Evolutionary conservation across 2,113 vertebrate genomes (phyloP).

Genomic region (Nestor notabilis): DNA sequence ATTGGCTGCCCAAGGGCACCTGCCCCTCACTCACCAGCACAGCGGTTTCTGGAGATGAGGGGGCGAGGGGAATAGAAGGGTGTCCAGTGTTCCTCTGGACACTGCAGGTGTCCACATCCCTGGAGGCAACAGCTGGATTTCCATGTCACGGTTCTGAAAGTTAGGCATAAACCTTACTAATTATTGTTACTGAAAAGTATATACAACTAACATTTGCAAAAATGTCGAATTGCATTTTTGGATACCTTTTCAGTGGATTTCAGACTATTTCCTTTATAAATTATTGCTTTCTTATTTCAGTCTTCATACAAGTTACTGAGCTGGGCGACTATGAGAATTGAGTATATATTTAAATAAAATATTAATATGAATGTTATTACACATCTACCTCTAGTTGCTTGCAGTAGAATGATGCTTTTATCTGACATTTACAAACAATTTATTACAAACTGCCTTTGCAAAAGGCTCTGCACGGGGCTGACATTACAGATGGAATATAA

Average conservation of each 20-base stretch:
- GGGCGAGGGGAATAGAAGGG: too few relatives aligned
- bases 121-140: background rate
- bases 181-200: background rate
- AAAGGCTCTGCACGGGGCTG: background rate
- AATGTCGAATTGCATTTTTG: background rate
- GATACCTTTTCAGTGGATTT: background rate
- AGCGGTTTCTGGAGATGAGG: background rate
- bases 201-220: background rate
- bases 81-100: background rate
- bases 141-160: background rate
- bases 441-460: background rate
- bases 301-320: background rate
- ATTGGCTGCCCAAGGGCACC: fast-evolving
- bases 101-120: background rate
- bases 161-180: background rate
- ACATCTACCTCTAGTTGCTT: background rate
- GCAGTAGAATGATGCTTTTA: background rate
- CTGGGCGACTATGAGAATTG: background rate
- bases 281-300: background rate
- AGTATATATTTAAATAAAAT: background rate
- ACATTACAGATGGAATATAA: background rate
- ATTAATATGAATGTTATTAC: background rate
- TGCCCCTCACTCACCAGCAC: background rate
- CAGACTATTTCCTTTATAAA: background rate
- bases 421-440: background rate